Conservation (phyloP, 2,797 vertebrate species). For the Odontamblyopus rebecca region DNA sequence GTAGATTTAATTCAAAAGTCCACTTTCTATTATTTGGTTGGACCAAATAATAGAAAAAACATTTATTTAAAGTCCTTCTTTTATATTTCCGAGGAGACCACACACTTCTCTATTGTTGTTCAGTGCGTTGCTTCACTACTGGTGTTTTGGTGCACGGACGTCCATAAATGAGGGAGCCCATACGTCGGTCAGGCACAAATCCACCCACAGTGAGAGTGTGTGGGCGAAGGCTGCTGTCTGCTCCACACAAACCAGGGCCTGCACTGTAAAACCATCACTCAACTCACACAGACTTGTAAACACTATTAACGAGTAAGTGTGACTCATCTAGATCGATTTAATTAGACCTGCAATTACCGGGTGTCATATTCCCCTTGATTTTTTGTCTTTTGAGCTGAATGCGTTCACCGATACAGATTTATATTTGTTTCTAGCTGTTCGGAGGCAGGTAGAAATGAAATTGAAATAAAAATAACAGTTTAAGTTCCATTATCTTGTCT, state of each 20-base stretch:
- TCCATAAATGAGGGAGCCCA: conserved; percentile 62
- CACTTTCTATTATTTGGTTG: too few species aligned
- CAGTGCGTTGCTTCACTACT: conserved; percentile 7
- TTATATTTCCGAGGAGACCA: too few species aligned
- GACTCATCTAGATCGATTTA: background rate
- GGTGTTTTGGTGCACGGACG: conserved; percentile 45
- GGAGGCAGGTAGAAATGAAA: too few species aligned
- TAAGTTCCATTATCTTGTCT: too few species aligned
- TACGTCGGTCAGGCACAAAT: conserved; percentile 67
- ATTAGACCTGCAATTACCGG: background rate
- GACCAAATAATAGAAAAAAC: too few species aligned
- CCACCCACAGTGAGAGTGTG: conserved; percentile 63
- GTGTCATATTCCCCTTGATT: background rate
- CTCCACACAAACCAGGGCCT: conserved; percentile 33
- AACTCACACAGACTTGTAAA: background rate
- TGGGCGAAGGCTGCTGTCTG: conserved; percentile 66
- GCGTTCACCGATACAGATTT: too few species aligned
- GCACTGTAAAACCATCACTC: background rate
- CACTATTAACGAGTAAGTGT: background rate
- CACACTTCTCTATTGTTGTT: too few species aligned
- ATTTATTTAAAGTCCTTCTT: too few species aligned
- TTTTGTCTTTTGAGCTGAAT: background rate
- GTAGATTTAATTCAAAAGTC: too few species aligned
- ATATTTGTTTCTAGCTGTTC: too few species aligned
- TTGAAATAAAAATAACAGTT: too few species aligned